These are phyloP conservation scores for Lypha dubia DNA, from an alignment of 2,888 invertebrate species.

Conservation along the genomic window DNA sequence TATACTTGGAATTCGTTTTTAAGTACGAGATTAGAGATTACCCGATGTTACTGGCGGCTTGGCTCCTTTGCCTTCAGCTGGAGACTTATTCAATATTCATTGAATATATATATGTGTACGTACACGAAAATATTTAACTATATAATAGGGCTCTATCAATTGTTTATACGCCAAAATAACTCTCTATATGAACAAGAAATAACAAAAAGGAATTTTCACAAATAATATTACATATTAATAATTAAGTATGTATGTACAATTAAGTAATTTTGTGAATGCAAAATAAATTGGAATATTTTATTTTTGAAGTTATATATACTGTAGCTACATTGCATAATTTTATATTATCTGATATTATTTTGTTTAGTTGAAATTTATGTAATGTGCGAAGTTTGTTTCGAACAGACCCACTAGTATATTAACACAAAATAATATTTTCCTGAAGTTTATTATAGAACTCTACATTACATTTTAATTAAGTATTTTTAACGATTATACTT, in stretches of 20 bases:
- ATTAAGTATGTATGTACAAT: neutral
- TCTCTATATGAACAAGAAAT: slow-evolving; percentile 20
- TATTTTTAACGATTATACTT: no score
- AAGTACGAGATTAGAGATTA: no score
- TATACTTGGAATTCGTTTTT: no score
- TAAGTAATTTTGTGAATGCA: slow-evolving; percentile 1
- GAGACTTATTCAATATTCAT: slow-evolving; percentile 93
- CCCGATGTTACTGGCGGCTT: slow-evolving; percentile 96
- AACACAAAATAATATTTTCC: neutral
- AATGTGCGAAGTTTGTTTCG: neutral
- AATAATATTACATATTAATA: neutral
- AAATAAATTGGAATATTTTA: neutral
- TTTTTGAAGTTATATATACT: slow-evolving; percentile 8
- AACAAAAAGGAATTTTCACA: slow-evolving; percentile 3
- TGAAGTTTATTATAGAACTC: neutral
- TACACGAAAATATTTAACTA: slow-evolving; percentile 6
- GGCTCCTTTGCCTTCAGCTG: slow-evolving; percentile 96
- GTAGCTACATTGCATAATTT: neutral
- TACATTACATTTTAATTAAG: neutral
- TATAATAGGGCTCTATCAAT: slow-evolving; percentile 66
- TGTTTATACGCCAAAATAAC: slow-evolving; percentile 35
- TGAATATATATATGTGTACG: slow-evolving; percentile 73
- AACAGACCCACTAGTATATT: neutral
- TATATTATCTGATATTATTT: slow-evolving; percentile 1
- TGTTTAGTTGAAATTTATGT: neutral